Base-by-base conservation (phyloP, 2,797 vertebrate species). In the Acipenser oxyrinchus region DNA sequence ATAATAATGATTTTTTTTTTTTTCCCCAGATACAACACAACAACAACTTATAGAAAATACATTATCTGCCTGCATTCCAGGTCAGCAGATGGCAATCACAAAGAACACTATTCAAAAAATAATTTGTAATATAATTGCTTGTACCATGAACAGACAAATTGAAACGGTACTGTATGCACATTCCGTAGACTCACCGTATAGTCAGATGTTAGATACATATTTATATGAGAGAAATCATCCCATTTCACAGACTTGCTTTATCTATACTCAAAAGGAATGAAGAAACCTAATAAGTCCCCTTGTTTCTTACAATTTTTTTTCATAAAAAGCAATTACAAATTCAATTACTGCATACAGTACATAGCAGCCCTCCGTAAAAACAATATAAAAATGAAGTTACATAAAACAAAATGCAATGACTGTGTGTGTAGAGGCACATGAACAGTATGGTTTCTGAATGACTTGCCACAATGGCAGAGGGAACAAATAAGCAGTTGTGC, bases 131-230 rank as follows among this genome's bases (percentile, higher is more conserved):
- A 7, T 55, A 55, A 55, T 55, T 55, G 52, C 52, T n/a, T 55
- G n/a, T 55, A 55, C 9, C n/a, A 55, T 55, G 48, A 51, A 53
- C 57, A 49, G 6, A 18, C 57, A 51, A 10, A 59, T 60, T 48
- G 48, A 57, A 67, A 48, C n/a, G 13, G 49, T 59, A 23, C 18
- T 23, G 49, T 59, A 23, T 50, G 49, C 49, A 48, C 7, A 18
- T 55, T 67, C 10, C 58, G 49, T 66, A 52, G 12, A 13, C 37
- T 60, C n/a, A 48, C 65, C n/a, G 65, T 48, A 49, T 23, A 10
- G 48, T 48, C 48, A 12, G 48, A 12, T 11, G 11, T 49, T 4
- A n/a, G 8, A 9, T n/a, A 60, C 52, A 55, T 55, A 55, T 55
- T 55, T 55, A 5, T 6, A 55, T 55, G n/a, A n/a, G n/a, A 55